Conservation (phyloP, 2,797 vertebrate species). For the Rhodeus uyekii region DNA sequence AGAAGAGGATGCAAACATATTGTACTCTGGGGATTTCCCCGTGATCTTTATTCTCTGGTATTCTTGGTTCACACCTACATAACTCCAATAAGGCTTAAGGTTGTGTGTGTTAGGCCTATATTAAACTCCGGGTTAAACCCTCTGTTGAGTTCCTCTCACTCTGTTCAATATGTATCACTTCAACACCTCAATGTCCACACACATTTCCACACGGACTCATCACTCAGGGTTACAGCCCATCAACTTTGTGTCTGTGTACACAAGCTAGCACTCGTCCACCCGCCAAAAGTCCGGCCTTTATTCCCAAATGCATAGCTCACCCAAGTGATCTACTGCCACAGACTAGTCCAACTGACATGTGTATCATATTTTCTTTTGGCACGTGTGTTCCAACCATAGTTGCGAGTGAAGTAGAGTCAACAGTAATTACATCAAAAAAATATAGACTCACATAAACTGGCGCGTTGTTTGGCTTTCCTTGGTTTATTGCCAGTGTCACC, state of each 20-base stretch:
- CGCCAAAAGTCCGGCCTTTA: slow-evolving; percentile 47
- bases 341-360: slow-evolving; percentile 35
- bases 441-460: slow-evolving; percentile 12
- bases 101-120: slow-evolving; percentile 70
- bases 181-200: slow-evolving; percentile 19
- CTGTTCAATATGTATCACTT: slow-evolving; percentile 36
- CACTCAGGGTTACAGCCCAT: slow-evolving; percentile 42
- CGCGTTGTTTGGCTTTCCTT: slow-evolving; percentile 16
- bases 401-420: slow-evolving; percentile 40
- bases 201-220: slow-evolving; percentile 30
- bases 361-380: slow-evolving; percentile 48
- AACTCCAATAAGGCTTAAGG: too few species aligned
- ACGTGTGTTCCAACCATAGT: slow-evolving; percentile 11
- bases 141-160: slow-evolving; percentile 69
- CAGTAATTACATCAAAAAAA: slow-evolving; percentile 39
- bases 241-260: slow-evolving; percentile 25
- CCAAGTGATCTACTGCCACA: slow-evolving; percentile 46
- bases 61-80: too few species aligned
- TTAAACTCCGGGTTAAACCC: slow-evolving; percentile 71
- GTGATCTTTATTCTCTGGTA: too few species aligned
- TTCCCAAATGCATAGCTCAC: slow-evolving; percentile 40
- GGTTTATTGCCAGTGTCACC: slow-evolving; percentile 51
- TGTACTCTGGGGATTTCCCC: too few species aligned
- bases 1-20: too few species aligned
- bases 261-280: slow-evolving; percentile 24